Percentiles rank a stretch among this genome's conserved stretches.
phyloP scores from a whole-genome alignment of 1,140 invertebrate genomes.

The Bicyclus anynana region DNA sequence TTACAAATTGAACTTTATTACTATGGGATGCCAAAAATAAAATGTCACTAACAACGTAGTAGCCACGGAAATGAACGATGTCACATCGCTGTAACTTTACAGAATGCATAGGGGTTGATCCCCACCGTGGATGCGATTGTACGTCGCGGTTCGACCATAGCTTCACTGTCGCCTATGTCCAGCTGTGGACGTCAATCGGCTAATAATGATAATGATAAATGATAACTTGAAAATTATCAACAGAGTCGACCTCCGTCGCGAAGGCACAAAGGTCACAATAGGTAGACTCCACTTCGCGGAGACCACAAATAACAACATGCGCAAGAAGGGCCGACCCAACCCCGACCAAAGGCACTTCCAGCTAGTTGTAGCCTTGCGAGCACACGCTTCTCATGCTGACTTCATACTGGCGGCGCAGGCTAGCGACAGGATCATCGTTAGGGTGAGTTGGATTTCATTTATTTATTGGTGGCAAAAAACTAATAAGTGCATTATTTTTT shows the following conservation, averaged over 20 bases:
- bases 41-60: too few species aligned
- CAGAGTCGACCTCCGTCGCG: constrained; percentile 91
- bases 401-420: constrained; percentile 91
- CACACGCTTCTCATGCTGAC: constrained; percentile 88
- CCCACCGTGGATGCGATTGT: too few species aligned
- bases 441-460: constrained; percentile 79
- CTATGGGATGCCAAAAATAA: too few species aligned
- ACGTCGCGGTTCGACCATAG: too few species aligned
- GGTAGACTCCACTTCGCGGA: constrained; percentile 98
- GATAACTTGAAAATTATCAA: background rate
- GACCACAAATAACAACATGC: constrained; percentile 99
- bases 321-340: constrained; percentile 99
- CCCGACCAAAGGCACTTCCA: constrained; percentile 98
- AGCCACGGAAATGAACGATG: too few species aligned
- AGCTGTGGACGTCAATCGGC: too few species aligned
- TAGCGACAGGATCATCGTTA: constrained; percentile 97
- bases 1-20: too few species aligned
- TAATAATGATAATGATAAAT: too few species aligned
- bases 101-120: too few species aligned
- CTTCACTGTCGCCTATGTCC: too few species aligned
- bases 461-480: background rate
- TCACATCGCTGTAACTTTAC: too few species aligned
- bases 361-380: constrained; percentile 94
- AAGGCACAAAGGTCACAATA: constrained; percentile 94
- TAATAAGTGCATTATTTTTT: too few species aligned